These are phyloP conservation scores for Drosophila hydei DNA, from an alignment of 1,140 invertebrate species.

Conservation along the genomic window DNA sequence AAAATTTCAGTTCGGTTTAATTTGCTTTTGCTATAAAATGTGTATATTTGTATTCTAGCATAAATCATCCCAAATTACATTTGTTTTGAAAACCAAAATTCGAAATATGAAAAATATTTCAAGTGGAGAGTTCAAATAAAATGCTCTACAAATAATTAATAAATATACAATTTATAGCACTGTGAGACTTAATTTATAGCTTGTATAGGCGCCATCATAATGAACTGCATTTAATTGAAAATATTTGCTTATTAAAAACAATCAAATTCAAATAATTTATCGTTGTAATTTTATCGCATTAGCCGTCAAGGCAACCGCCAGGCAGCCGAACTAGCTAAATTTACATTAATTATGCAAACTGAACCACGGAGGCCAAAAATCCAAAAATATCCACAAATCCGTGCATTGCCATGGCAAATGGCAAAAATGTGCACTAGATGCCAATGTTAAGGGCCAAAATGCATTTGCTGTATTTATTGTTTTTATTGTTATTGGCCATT, in stretches of 20 bases:
- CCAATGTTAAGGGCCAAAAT: slow-evolving; percentile 8
- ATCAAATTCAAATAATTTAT: slow-evolving; percentile 63
- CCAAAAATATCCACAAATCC: slow-evolving; percentile 6
- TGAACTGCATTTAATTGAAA: slow-evolving; percentile 50
- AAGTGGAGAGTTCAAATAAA: neutral
- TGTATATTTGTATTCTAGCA: no score
- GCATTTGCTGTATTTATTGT: slow-evolving; percentile 35
- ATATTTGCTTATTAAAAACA: slow-evolving; percentile 66
- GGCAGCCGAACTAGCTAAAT: slow-evolving; percentile 54
- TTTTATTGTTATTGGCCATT: slow-evolving; percentile 58
- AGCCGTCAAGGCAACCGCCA: slow-evolving; percentile 9
- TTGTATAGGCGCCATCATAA: slow-evolving; percentile 31
- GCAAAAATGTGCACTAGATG: neutral
- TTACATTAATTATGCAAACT: slow-evolving; percentile 71
- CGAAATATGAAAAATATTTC: neutral
- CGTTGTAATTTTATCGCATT: slow-evolving; percentile 50
- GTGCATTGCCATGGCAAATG: slow-evolving; percentile 20
- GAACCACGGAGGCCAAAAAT: slow-evolving; percentile 2
- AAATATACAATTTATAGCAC: slow-evolving; percentile 3
- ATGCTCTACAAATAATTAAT: neutral
- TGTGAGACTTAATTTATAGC: neutral
- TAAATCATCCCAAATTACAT: no score
- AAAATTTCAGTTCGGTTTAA: no score
- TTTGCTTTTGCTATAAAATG: no score
- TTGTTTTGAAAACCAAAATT: neutral